These are phyloP conservation scores for Perdix hodgsoniae DNA, from an alignment of 2,797 vertebrate species.

Conservation along the genomic window DNA sequence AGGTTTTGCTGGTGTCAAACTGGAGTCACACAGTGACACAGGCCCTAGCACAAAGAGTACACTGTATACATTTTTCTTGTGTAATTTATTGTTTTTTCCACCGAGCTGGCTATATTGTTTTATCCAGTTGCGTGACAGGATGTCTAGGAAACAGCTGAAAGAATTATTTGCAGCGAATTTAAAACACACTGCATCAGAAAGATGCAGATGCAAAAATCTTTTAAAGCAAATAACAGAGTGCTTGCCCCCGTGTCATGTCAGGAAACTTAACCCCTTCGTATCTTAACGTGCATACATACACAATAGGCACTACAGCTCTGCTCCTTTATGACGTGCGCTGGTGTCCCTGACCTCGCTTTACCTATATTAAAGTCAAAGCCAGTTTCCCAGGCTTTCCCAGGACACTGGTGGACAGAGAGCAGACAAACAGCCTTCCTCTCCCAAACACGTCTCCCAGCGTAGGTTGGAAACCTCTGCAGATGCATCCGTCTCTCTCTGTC, in stretches of 20 bases:
- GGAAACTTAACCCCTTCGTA: constrained; percentile 66
- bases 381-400: background rate
- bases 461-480: background rate
- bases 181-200: constrained; percentile 66
- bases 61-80: constrained; percentile 58
- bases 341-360: background rate
- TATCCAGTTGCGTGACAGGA: constrained; percentile 76
- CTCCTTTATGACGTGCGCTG: background rate
- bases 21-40: background rate
- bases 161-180: constrained; percentile 78
- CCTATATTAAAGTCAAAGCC: background rate
- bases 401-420: background rate
- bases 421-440: constrained; percentile 20
- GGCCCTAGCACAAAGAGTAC: constrained; percentile 33
- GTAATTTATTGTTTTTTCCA: constrained; percentile 71
- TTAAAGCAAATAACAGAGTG: constrained; percentile 71
- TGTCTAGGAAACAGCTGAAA: constrained; percentile 79
- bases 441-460: background rate
- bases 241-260: constrained; percentile 32
- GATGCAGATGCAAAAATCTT: constrained; percentile 64
- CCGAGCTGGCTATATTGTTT: constrained; percentile 75
- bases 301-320: constrained; percentile 25
- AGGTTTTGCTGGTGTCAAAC: constrained; percentile 13
- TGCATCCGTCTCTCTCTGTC: background rate
- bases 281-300: background rate